Evolutionary conservation across 2,888 invertebrate genomes (phyloP).

Genomic region (Punctoribates punctum): DNA sequence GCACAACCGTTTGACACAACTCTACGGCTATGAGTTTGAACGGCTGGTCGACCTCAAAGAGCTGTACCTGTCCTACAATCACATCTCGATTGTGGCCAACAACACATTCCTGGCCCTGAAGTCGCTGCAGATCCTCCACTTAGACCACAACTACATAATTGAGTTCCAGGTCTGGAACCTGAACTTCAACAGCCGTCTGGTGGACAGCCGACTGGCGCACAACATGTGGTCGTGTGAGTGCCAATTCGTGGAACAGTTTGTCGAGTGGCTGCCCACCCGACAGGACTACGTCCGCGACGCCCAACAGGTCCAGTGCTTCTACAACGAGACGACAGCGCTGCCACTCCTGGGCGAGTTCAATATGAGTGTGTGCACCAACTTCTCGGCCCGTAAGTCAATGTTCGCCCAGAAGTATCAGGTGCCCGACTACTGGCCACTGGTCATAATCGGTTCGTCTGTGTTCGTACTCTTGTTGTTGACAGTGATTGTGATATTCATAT

Average conservation of each 20-base stretch:
- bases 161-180: slow-evolving; percentile 67
- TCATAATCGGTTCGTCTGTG: slow-evolving; percentile 66
- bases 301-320: slow-evolving; percentile 47
- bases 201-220: slow-evolving; percentile 56
- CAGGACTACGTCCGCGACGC: slow-evolving; percentile 51
- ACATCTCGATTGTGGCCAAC: slow-evolving; percentile 66
- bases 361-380: slow-evolving; percentile 46
- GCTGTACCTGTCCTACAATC: slow-evolving; percentile 70
- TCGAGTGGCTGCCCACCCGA: slow-evolving; percentile 70
- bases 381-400: slow-evolving; percentile 42
- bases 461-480: slow-evolving; percentile 66
- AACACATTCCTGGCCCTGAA: slow-evolving; percentile 66
- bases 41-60: slow-evolving; percentile 68
- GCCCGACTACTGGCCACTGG: slow-evolving; percentile 70
- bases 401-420: slow-evolving; percentile 58
- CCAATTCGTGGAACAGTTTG: slow-evolving; percentile 67
- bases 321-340: slow-evolving; percentile 47
- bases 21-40: slow-evolving; percentile 76
- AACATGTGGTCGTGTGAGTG: slow-evolving; percentile 74
- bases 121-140: slow-evolving; percentile 63
- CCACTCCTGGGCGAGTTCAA: slow-evolving; percentile 46
- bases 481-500: slow-evolving; percentile 67
- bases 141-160: slow-evolving; percentile 69
- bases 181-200: slow-evolving; percentile 43
- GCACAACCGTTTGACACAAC: slow-evolving; percentile 65